Evolutionary conservation across 2,797 vertebrate genomes (phyloP).

Genomic region (Melanotaenia boesemani): DNA sequence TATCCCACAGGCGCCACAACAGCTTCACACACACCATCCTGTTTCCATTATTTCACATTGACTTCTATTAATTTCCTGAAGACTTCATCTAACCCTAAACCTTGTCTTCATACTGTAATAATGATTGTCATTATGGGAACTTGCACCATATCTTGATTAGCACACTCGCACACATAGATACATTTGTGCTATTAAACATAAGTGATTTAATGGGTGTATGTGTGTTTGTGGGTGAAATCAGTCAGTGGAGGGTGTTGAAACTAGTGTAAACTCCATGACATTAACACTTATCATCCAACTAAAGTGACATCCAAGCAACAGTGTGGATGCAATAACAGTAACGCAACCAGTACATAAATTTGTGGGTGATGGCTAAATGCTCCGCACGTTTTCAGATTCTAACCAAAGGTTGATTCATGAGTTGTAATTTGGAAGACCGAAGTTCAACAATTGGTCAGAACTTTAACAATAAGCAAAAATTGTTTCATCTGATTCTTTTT

Average conservation of each 20-base stretch:
- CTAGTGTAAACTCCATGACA: constrained; percentile 20
- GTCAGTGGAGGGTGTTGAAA: constrained; percentile 40
- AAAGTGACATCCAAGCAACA: constrained; percentile 39
- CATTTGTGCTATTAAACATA: background rate
- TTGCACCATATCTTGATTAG: constrained; percentile 4
- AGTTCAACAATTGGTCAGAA: constrained; percentile 2
- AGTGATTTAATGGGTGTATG: background rate
- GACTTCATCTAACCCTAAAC: background rate
- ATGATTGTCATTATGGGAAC: background rate
- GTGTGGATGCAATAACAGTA: constrained; percentile 21
- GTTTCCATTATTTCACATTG: background rate
- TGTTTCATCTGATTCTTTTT: background rate
- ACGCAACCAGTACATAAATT: constrained; percentile 20
- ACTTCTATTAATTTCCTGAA: constrained; percentile 6
- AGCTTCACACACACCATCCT: background rate
- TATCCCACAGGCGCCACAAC: constrained; percentile 55
- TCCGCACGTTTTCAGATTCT: constrained; percentile 10
- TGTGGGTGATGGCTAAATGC: constrained; percentile 8
- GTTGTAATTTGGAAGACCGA: constrained; percentile 13
- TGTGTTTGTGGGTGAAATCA: constrained; percentile 9
- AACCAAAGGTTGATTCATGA: background rate
- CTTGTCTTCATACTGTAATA: background rate
- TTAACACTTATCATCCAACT: constrained; percentile 37
- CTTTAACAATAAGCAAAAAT: background rate
- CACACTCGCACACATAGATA: background rate